Evolutionary conservation across 2,113 vertebrate genomes (phyloP), one percentile per base, ranked within the genome.

Genomic region (Aix galericulata): DNA sequence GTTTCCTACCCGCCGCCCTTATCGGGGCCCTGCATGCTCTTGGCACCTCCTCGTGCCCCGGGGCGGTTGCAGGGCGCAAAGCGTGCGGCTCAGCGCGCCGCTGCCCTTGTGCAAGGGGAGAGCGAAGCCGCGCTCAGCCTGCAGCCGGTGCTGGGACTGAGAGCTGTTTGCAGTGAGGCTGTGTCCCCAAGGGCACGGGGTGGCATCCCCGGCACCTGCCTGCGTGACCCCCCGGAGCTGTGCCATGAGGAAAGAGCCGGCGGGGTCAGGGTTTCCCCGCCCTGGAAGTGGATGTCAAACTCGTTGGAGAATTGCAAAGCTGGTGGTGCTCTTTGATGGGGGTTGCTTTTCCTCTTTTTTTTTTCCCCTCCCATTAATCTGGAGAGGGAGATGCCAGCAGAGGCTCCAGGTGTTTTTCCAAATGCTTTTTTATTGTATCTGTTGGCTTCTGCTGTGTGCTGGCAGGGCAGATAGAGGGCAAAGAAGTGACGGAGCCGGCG

Each of bases 21-120:
- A 97, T 95, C 82, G 4, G 67, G 82, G 62, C 17, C 32, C 48
- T 53, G 15, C 93, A 72, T 56, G 63, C 17, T 93, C 81, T 44
- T 92, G 94, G 89, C 78, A n/a, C 74, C 58, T 88, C 83, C 82
- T 79, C 31, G 8, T 32, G n/a, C 63, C 62, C 42, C 0, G 2
- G 14, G 34, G 67, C 1, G 4, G 38, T 27, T 86, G 44, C n/a
- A 31, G 0, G 2, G n/a, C 23, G 62, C 52, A 82, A 64, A 95
- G 50, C 0, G 2, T 52, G 0, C 1, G 17, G 1, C 11, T 48
- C 26, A 2, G 8, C 8, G 31, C 6, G 44, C 40, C 27, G 14
- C 38, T 11, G 8, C 18, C 56, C 11, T 75, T 5, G 29, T 5
- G 27, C 36, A 12, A 16, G 38, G 36, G 11, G 62, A 27, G 38